Conservation (phyloP, 2,113 vertebrate genomes). For the Pseudonaja textilis region DNA sequence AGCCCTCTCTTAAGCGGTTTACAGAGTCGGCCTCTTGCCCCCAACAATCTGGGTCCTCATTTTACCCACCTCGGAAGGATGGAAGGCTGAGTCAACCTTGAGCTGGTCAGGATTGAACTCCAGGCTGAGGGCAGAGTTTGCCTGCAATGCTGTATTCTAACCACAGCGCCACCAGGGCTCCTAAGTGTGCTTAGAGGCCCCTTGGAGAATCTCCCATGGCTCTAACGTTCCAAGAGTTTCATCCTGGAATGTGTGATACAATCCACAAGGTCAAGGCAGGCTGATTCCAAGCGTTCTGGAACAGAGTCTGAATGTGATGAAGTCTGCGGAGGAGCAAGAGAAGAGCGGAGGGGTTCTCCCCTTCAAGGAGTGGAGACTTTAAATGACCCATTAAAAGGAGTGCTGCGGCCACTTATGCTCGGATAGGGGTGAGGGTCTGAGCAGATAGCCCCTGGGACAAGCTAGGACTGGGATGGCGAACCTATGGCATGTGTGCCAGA, state of each 20-base stretch:
- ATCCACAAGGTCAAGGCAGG: background rate
- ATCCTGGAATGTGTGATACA: background rate
- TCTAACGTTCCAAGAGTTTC: background rate
- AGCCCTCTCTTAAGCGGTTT: too few species aligned
- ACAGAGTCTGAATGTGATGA: background rate
- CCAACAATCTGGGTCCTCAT: too few species aligned
- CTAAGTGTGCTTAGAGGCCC: background rate
- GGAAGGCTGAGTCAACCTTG: too few species aligned
- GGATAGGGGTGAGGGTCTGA: background rate
- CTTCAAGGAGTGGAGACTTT: background rate
- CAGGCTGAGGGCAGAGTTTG: background rate
- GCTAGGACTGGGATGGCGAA: background rate
- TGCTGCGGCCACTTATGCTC: background rate
- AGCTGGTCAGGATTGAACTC: too few species aligned
- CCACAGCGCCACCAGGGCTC: background rate
- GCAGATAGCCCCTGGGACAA: background rate
- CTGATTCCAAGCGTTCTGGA: background rate
- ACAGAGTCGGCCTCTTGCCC: too few species aligned
- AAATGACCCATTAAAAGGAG: background rate
- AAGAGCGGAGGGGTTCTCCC: background rate
- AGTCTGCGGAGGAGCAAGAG: background rate
- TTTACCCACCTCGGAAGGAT: too few species aligned
- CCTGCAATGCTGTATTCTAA: background rate
- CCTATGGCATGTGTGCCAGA: too few species aligned
- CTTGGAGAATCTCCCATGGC: background rate